Evolutionary conservation across 2,797 vertebrate species (phyloP), one percentile per base, ranked within the genome.

Genomic region (Thunnus albacares): DNA sequence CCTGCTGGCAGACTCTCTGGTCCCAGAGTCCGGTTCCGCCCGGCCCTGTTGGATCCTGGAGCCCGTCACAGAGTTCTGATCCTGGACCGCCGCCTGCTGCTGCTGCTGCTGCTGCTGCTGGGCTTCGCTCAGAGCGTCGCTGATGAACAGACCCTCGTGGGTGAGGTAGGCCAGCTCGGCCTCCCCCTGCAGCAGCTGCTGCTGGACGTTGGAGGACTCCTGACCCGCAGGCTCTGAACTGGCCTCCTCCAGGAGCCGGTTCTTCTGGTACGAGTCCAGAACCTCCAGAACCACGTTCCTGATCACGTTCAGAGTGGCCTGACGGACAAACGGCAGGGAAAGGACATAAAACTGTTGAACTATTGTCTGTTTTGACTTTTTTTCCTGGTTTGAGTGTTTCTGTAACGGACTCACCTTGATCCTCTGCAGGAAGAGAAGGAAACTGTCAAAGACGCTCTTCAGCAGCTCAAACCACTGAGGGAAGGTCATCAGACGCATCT

Each of bases 91-190:
- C 4, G 35, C n/a, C 1, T 60, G 90, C 64, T n/a, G 76, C 66
- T 69, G 56, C 94, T 93, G 49, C 58, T 69, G 59, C 53, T 53
- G 61, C 82, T 80, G 88, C 77, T 94, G 94, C 69, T 96, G 96
- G 8, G 91, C 94, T 7, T 96, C 96, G 0, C 86, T 79, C 30
- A 98, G 95, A 0, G 97, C 97, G 0, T 99, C 98, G 15, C 98
- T 99, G 87, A 99, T 97, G 87, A 99, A 99, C 92, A 98, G 91
- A 68, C 98, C 97, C 90, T 99, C 98, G 0, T 99, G 97, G 18
- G 97, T 99, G 91, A 99, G 96, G 91, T 98, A 98, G 73, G 97
- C 97, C 77, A 99, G 95, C 90, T 98, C 97, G 0, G 96, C 94
- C 83, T 97, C 97, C 81, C 96, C 95, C 86, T 81, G 55, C 61